Evolutionary conservation across 2,888 invertebrate genomes (phyloP).

Genomic region (Chouioia cunea): DNA sequence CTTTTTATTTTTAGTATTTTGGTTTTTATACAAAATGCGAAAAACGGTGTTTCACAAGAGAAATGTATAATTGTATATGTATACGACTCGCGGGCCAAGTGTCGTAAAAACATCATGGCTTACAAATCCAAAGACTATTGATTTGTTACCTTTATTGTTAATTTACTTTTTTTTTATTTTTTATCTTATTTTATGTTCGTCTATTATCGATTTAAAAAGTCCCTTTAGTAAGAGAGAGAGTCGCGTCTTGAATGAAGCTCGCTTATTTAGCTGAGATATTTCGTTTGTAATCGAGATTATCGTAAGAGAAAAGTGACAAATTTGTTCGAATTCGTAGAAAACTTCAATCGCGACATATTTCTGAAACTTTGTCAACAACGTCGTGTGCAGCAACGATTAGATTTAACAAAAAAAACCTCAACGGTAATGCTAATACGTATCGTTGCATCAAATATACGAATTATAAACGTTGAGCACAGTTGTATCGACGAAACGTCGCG

Average conservation of each 20-base stretch:
- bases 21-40: constrained; percentile 44
- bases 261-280: constrained; percentile 36
- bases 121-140: constrained; percentile 27
- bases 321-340: constrained; percentile 9
- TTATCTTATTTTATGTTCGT: constrained; percentile 10
- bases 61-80: constrained; percentile 38
- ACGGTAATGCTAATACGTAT: no score
- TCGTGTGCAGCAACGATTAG: background rate
- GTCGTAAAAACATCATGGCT: constrained; percentile 32
- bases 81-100: constrained; percentile 18
- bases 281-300: constrained; percentile 27
- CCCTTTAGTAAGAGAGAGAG: constrained; percentile 26
- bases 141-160: background rate
- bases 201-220: constrained; percentile 27
- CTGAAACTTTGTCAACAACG: background rate
- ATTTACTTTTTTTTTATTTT: no score
- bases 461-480: background rate
- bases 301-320: background rate
- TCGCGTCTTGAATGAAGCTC: constrained; percentile 33
- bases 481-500: background rate
- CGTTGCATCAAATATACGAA: no score
- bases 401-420: no score
- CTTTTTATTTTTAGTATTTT: constrained; percentile 14
- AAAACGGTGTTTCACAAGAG: constrained; percentile 42
- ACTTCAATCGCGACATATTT: constrained; percentile 25